phyloP scores from a whole-genome alignment of 1,140 invertebrate genomes.

The Neodiprion pinetum region DNA sequence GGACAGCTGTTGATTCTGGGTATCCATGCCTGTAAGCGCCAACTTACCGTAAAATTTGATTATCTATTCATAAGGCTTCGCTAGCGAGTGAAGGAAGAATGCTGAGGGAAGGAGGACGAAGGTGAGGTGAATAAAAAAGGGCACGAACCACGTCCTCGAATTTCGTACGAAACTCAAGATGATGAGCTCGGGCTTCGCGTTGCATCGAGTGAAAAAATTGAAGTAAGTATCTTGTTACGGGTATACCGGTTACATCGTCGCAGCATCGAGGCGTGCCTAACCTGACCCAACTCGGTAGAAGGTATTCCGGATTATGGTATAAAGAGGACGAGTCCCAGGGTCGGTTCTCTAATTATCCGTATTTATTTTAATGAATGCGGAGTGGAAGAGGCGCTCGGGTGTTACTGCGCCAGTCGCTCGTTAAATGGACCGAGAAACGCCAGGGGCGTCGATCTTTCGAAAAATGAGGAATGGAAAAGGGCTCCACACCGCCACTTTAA shows the following conservation, averaged over 20 bases:
- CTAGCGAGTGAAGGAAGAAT: too few species aligned
- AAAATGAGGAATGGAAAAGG: neutral
- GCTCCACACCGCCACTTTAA: neutral
- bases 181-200: neutral
- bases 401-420: too few species aligned
- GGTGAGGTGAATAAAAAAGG: neutral
- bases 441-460: neutral
- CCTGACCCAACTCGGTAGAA: neutral
- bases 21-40: too few species aligned
- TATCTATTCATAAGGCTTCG: too few species aligned
- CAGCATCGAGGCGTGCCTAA: neutral
- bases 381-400: too few species aligned
- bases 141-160: neutral
- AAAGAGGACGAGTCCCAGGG: neutral
- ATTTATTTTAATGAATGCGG: neutral
- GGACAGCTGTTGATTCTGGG: too few species aligned
- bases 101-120: too few species aligned
- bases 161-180: neutral
- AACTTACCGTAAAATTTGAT: too few species aligned
- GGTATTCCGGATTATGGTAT: neutral
- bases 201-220: neutral
- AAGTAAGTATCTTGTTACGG: neutral
- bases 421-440: neutral
- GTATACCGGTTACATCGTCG: neutral
- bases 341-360: neutral